Evolutionary conservation across 2,797 vertebrate species (phyloP).

Genomic region (Spatula versicolor): DNA sequence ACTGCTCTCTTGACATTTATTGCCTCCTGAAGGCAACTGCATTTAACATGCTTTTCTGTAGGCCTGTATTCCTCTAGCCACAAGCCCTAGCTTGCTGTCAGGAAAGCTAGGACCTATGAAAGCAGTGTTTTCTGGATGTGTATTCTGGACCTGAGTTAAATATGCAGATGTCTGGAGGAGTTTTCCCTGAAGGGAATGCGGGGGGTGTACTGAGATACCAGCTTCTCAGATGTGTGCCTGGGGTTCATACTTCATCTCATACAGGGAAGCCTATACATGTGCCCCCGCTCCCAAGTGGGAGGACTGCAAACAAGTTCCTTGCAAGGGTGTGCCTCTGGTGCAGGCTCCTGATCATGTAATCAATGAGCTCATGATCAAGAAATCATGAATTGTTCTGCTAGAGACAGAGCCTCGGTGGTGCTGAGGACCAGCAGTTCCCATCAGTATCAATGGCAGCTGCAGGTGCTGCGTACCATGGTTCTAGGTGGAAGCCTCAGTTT

Average conservation of each 20-base stretch:
- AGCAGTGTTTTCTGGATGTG: neutral
- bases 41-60: neutral
- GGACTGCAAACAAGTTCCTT: neutral
- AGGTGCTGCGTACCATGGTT: neutral
- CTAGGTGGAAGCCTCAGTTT: neutral
- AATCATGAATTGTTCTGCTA: neutral
- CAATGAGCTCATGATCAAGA: neutral
- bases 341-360: neutral
- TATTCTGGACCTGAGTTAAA: neutral
- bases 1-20: neutral
- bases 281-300: neutral
- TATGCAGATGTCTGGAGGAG: neutral
- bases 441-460: neutral
- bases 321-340: neutral
- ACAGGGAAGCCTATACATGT: neutral
- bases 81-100: neutral
- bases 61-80: neutral
- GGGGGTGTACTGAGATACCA: fast-evolving
- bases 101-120: neutral
- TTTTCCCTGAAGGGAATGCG: neutral
- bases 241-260: neutral
- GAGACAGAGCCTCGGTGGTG: neutral
- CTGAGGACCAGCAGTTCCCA: neutral
- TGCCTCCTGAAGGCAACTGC: neutral
- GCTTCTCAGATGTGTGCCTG: neutral